phyloP scores from a whole-genome alignment of 2,797 vertebrate genomes.

The Platalea minor region DNA sequence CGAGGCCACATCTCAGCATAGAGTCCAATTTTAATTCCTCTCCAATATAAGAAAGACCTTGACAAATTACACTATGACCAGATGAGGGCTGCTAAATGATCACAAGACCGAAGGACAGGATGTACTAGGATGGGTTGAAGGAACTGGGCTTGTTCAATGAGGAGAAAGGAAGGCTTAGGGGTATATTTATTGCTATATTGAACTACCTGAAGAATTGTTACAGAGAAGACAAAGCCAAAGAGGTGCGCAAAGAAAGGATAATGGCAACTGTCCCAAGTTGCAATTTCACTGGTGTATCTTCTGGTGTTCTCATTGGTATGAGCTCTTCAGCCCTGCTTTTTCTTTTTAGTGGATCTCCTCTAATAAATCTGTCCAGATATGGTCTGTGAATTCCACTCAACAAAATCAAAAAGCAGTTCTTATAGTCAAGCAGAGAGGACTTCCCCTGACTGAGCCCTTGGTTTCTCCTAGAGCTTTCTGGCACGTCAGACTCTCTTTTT shows the following conservation, averaged over 20 bases:
- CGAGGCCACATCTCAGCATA: not conserved
- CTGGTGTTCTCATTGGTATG: not conserved
- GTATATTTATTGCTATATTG: not conserved
- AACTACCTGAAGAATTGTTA: not conserved
- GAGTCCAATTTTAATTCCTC: not conserved
- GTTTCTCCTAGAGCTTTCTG: not conserved
- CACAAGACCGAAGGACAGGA: not conserved
- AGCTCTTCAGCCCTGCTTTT: not conserved
- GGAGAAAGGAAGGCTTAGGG: not conserved
- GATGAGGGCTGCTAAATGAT: not conserved
- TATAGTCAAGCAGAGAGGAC: not conserved
- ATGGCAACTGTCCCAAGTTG: not conserved
- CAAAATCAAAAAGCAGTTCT: not conserved
- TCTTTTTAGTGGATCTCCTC: not conserved
- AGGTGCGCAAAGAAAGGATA: not conserved
- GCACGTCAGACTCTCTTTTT: not conserved
- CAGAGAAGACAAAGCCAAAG: not conserved
- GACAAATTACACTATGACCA: not conserved
- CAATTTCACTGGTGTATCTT: not conserved
- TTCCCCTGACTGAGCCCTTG: not conserved
- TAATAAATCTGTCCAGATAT: not conserved
- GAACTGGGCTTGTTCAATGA: not conserved
- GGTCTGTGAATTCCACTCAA: not conserved
- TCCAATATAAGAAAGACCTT: not conserved
- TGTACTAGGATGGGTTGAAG: not conserved